Percentiles rank a stretch among this genome's conserved stretches.
Evolutionary conservation across 2,113 vertebrate species (phyloP).

Genomic region (Hippocampus mohnikei): DNA sequence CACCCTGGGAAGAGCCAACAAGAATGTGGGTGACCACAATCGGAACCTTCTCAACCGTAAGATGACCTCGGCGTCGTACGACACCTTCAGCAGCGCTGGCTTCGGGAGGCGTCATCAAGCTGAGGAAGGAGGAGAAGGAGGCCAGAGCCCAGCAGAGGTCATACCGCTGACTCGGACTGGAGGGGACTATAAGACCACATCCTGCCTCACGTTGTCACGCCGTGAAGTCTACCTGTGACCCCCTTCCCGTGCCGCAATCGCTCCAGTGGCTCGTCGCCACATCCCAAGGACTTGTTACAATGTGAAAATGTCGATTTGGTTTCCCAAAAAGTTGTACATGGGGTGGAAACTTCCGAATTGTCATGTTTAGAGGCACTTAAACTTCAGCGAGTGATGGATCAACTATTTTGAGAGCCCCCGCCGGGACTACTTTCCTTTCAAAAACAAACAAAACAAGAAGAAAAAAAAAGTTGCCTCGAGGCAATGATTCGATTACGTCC

Average conservation of each 20-base stretch:
- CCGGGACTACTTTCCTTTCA: conserved; percentile 34
- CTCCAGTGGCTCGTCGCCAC: conserved; percentile 13
- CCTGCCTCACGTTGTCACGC: conserved; percentile 74
- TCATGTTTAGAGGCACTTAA: conserved; percentile 58
- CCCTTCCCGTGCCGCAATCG: conserved; percentile 19
- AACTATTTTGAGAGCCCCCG: conserved; percentile 30
- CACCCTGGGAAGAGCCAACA: conserved; percentile 67
- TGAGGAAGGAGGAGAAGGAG: conserved; percentile 61
- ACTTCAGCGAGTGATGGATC: conserved; percentile 33
- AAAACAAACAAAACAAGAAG: conserved; percentile 8
- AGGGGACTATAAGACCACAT: conserved; percentile 76
- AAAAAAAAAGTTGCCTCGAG: conserved; percentile 37
- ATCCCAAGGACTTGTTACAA: conserved; percentile 43
- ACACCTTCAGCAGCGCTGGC: conserved; percentile 75
- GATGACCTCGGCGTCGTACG: conserved; percentile 77
- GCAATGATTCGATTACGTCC: conserved; percentile 39
- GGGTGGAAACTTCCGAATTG: conserved; percentile 54
- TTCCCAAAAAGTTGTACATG: conserved; percentile 38
- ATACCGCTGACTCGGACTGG: conserved; percentile 74
- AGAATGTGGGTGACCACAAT: conserved; percentile 76
- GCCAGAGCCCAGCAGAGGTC: conserved; percentile 66
- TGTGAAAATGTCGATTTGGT: conserved; percentile 38
- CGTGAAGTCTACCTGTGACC: conserved; percentile 76
- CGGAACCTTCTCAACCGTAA: conserved; percentile 77
- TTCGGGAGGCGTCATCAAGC: conserved; percentile 66